Percentiles rank a stretch among this genome's conserved stretches.
Conservation (phyloP, 2,113 vertebrate species). For the Rhynchomys soricoides region DNA sequence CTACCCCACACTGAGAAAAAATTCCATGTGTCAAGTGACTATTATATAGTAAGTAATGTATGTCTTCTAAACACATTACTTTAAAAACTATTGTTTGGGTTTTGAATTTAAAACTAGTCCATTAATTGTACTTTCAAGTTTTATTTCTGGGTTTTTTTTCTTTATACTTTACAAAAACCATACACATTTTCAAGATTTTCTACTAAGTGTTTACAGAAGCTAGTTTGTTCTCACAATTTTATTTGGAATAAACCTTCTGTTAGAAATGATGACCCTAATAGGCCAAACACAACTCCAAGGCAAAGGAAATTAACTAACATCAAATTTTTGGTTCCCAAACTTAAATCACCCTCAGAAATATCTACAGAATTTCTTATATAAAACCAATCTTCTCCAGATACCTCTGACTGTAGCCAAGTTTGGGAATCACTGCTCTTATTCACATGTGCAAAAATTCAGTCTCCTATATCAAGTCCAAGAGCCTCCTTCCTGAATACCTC, state of each 20-base stretch:
- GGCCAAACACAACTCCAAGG: background rate
- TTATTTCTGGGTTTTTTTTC: background rate
- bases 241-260: background rate
- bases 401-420: conserved; percentile 58
- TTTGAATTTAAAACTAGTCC: background rate
- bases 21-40: background rate
- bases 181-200: background rate
- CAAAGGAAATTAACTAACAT: background rate
- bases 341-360: background rate
- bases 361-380: background rate
- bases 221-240: background rate
- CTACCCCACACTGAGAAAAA: background rate
- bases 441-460: conserved; percentile 37
- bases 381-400: background rate
- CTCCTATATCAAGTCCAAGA: background rate
- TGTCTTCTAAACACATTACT: background rate
- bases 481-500: conserved; percentile 39
- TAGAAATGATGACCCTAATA: background rate
- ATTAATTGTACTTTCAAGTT: background rate
- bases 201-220: background rate
- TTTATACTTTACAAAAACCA: background rate
- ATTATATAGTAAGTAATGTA: background rate
- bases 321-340: conserved; percentile 14
- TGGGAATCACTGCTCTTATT: conserved; percentile 17
- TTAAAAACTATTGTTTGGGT: background rate